These are phyloP conservation scores for Lycaena phlaeas DNA, from an alignment of 2,888 invertebrate genomes.

Conservation along the genomic window DNA sequence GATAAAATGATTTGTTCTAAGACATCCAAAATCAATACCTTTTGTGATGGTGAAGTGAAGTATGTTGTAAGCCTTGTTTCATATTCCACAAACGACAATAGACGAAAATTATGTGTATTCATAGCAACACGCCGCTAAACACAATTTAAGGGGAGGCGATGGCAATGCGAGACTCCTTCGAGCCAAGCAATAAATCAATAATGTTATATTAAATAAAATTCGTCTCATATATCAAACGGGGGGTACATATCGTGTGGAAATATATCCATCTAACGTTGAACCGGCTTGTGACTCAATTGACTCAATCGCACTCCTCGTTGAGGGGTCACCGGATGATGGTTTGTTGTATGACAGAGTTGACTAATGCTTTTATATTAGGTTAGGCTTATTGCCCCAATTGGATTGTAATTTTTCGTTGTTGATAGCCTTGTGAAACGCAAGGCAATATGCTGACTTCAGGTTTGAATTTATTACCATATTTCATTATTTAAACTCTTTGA, in stretches of 20 bases:
- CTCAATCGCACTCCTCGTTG: not conserved
- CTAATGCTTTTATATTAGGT: not conserved
- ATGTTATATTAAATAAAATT: conserved; percentile 63
- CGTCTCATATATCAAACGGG: conserved; percentile 47
- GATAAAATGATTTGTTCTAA: too few relatives aligned
- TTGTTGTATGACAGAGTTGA: not conserved
- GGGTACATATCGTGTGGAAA: conserved; percentile 39
- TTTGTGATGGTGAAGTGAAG: not conserved
- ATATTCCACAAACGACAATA: conserved; percentile 25
- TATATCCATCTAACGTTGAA: conserved; percentile 35
- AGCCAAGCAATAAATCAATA: conserved; percentile 59
- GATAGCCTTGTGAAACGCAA: too few relatives aligned
- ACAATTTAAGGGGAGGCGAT: conserved; percentile 37
- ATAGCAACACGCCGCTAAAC: conserved; percentile 37
- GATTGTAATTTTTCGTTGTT: too few relatives aligned
- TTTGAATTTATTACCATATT: too few relatives aligned
- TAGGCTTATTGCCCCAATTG: too few relatives aligned
- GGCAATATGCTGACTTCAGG: too few relatives aligned
- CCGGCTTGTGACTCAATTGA: conserved; percentile 1
- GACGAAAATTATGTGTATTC: conserved; percentile 33
- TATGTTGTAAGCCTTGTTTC: not conserved
- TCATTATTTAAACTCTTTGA: too few relatives aligned
- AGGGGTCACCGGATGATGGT: not conserved
- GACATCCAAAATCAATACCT: too few relatives aligned
- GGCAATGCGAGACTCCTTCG: conserved; percentile 33